These are phyloP conservation scores for Heterotis niloticus DNA, from an alignment of 2,113 vertebrate species.

Conservation along the genomic window DNA sequence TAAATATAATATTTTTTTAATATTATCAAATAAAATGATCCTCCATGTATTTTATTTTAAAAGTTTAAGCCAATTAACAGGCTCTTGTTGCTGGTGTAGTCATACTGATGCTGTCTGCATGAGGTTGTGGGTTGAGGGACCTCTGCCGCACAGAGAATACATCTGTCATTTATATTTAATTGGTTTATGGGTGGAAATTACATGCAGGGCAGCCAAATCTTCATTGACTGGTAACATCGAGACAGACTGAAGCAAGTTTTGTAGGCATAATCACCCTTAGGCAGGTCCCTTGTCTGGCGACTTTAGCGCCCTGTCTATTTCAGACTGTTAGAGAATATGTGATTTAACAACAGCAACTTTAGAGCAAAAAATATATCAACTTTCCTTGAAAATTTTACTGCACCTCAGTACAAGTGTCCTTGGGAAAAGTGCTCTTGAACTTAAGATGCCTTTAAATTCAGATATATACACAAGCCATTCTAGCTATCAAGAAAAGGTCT, in stretches of 20 bases:
- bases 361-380: not conserved
- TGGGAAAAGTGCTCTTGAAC: not conserved
- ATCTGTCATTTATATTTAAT: not conserved
- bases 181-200: not conserved
- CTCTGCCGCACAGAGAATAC: not conserved
- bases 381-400: not conserved
- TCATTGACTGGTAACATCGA: not conserved
- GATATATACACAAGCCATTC: not conserved
- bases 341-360: not conserved
- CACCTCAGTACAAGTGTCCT: no score
- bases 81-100: not conserved
- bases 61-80: not conserved
- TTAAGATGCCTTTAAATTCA: not conserved
- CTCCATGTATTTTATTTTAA: not conserved
- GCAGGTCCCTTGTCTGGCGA: not conserved
- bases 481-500: slow-evolving; percentile 1
- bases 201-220: not conserved
- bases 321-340: not conserved
- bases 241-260: not conserved
- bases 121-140: not conserved
- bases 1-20: not conserved
- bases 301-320: not conserved
- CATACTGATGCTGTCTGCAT: not conserved
- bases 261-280: not conserved
- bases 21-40: not conserved